phyloP scores from a whole-genome alignment of 2,797 vertebrate genomes.

The Lithobates sylvaticus region DNA sequence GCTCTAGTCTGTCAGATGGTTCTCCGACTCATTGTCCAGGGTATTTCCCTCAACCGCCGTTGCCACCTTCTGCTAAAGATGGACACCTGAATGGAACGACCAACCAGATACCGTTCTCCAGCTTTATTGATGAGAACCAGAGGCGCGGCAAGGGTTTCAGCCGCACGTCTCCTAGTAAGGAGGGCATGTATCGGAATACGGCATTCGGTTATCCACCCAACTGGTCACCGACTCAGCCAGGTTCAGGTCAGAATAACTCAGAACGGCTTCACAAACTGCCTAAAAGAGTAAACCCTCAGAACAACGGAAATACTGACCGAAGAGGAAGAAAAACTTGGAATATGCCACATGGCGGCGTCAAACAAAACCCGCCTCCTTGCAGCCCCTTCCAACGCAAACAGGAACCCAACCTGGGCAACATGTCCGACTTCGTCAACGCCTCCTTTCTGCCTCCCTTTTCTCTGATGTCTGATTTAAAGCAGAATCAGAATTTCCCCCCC shows the following conservation, averaged over 20 bases:
- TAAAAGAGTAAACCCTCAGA: conserved; percentile 59
- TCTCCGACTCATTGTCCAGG: conserved; percentile 63
- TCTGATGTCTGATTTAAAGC: conserved; percentile 65
- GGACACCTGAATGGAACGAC: conserved; percentile 17
- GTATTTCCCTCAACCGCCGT: conserved; percentile 57
- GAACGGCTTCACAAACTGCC: conserved; percentile 55
- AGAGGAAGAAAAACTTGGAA: conserved; percentile 61
- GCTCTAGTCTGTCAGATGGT: conserved; percentile 55
- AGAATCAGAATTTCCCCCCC: conserved; percentile 52
- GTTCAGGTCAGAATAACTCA: background rate
- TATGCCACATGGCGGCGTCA: conserved; percentile 13
- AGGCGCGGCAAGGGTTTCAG: conserved; percentile 16
- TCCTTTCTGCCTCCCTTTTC: conserved; percentile 69
- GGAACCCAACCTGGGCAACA: conserved; percentile 1
- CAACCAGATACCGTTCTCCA: conserved; percentile 38
- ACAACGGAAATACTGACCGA: conserved; percentile 16
- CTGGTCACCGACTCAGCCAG: conserved; percentile 21
- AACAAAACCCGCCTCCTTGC: conserved; percentile 48
- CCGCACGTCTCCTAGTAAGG: background rate
- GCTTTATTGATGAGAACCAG: conserved; percentile 43
- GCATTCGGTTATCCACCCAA: background rate
- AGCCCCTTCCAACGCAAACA: conserved; percentile 33
- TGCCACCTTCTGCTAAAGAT: conserved; percentile 55
- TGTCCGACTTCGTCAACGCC: conserved; percentile 70
- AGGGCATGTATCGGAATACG: conserved; percentile 6